A percentile compares a stretch with the other conserved stretches of the same genome.
Conservation (phyloP, 2,888 invertebrate genomes). For the Luperina testacea region DNA sequence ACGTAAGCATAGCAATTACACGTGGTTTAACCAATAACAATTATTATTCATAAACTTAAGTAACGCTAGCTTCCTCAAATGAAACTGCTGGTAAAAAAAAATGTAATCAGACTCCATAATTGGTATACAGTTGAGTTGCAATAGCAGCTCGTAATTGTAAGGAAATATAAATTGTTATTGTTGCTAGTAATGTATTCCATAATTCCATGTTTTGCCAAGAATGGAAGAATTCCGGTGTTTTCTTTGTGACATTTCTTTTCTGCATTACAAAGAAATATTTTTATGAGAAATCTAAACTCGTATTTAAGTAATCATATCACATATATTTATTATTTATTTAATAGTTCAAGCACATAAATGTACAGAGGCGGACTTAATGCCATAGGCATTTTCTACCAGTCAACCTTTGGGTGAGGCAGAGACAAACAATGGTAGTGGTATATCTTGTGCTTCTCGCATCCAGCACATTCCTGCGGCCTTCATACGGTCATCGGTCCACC, state of each 20-base stretch:
- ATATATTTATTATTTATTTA: no score
- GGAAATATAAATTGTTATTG: constrained; percentile 46
- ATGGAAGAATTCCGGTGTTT: constrained; percentile 14
- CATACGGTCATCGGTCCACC: not conserved
- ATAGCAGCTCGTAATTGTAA: constrained; percentile 21
- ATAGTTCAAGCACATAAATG: no score
- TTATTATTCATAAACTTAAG: constrained; percentile 59
- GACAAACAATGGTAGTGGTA: no score
- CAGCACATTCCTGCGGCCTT: not conserved
- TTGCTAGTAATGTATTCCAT: constrained; percentile 45
- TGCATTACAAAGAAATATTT: not conserved
- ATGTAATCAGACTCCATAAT: constrained; percentile 35
- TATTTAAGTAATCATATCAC: not conserved
- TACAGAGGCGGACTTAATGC: no score
- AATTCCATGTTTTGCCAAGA: constrained; percentile 23
- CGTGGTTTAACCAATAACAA: constrained; percentile 47
- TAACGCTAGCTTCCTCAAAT: constrained; percentile 49
- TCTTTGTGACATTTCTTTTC: constrained; percentile 23
- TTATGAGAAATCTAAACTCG: not conserved
- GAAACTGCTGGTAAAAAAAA: constrained; percentile 43
- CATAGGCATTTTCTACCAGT: no score
- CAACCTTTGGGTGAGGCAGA: no score
- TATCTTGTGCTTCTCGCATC: not conserved
- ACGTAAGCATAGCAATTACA: constrained; percentile 49
- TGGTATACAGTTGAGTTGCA: constrained; percentile 45